Percentiles rank a stretch among this genome's conserved stretches.
These are phyloP conservation scores for Solenodon paradoxus DNA, from an alignment of 2,113 vertebrate genomes.

Conservation along the genomic window DNA sequence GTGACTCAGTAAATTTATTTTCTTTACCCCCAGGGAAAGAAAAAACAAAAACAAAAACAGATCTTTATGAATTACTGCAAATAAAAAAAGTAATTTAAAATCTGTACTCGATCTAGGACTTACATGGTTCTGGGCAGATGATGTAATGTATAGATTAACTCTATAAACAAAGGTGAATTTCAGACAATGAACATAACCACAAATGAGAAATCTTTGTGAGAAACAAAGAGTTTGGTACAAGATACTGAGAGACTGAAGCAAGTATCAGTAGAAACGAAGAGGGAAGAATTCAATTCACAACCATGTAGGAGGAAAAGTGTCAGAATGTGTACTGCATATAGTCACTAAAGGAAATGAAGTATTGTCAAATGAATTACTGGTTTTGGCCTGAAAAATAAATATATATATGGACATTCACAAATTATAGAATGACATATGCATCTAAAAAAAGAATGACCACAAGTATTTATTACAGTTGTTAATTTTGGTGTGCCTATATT, in stretches of 20 bases:
- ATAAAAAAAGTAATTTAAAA: not conserved
- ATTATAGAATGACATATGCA: not conserved
- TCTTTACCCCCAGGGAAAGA: accelerated
- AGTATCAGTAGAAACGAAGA: not conserved
- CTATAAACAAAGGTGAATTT: not conserved
- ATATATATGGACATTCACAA: not conserved
- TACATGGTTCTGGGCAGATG: not conserved
- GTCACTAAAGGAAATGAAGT: not conserved
- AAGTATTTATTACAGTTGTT: not conserved
- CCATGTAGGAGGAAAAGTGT: not conserved
- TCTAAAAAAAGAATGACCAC: not conserved
- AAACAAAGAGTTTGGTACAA: not conserved
- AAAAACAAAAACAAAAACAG: not conserved
- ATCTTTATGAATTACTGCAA: not conserved
- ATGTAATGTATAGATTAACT: not conserved
- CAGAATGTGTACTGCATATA: not conserved
- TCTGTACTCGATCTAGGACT: not conserved
- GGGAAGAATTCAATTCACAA: not conserved
- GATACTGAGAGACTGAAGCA: not conserved
- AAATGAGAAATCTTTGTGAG: not conserved
- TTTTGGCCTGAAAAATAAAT: not conserved
- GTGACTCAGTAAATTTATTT: not conserved
- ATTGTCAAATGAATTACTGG: not conserved
- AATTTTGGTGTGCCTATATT: not conserved
- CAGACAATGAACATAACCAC: not conserved